phyloP scores from a whole-genome alignment of 1,140 invertebrate genomes.

The Odontomachus brunneus region DNA sequence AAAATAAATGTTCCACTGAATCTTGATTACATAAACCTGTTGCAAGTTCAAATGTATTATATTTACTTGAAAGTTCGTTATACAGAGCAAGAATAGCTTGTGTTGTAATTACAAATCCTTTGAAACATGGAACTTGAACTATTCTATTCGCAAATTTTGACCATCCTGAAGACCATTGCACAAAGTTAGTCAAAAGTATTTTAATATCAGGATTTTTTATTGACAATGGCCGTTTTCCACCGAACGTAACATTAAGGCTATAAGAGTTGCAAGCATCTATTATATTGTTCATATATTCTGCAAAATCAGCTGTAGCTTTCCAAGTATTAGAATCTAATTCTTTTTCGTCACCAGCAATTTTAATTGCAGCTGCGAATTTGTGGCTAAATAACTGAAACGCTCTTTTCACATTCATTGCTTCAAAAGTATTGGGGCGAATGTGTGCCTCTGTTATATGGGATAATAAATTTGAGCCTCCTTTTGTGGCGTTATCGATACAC shows the following conservation, averaged over 20 bases:
- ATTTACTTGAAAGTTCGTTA: neutral
- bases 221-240: neutral
- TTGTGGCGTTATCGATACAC: neutral
- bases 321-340: neutral
- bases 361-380: slow-evolving; percentile 16
- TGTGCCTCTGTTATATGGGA: neutral
- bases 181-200: neutral
- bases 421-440: neutral
- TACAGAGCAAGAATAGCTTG: neutral
- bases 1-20: slow-evolving; percentile 11
- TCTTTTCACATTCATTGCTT: slow-evolving; percentile 28
- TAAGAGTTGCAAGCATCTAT: slow-evolving; percentile 20
- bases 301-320: neutral
- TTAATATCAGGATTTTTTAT: slow-evolving; percentile 1
- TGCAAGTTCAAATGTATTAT: neutral
- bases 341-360: neutral
- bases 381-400: slow-evolving; percentile 11
- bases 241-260: neutral
- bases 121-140: neutral
- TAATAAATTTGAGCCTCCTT: neutral
- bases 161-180: neutral
- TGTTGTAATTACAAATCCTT: neutral
- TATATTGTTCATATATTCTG: slow-evolving; percentile 3
- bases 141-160: neutral
- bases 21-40: neutral